phyloP scores from a whole-genome alignment of 2,113 vertebrate species.

The Myotis yumanensis region DNA sequence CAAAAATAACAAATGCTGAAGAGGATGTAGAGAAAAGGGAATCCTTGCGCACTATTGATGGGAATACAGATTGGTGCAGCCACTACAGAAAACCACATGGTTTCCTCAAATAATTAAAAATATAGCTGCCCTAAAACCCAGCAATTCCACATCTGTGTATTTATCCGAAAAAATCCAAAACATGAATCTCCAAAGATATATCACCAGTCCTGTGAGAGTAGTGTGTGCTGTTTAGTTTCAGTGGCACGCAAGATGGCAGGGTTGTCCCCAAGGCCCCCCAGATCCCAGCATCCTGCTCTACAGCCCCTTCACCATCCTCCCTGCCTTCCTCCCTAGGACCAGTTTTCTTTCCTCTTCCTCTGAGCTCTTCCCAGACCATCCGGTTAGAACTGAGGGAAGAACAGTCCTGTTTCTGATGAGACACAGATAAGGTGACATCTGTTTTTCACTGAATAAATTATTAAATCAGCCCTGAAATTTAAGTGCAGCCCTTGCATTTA shows the following conservation, averaged over 20 bases:
- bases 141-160: neutral
- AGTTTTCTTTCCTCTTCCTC: neutral
- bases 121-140: neutral
- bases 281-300: neutral
- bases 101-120: neutral
- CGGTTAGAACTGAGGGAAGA: neutral
- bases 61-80: neutral
- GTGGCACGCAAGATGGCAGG: neutral
- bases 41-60: neutral
- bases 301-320: neutral
- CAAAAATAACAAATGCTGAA: neutral
- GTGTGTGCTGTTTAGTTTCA: neutral
- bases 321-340: neutral
- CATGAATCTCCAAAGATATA: neutral
- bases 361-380: neutral
- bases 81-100: neutral
- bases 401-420: neutral
- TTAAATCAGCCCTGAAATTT: neutral
- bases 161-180: neutral
- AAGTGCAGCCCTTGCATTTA: neutral
- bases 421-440: neutral
- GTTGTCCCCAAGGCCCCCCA: neutral
- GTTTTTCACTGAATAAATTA: constrained; percentile 9
- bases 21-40: neutral
- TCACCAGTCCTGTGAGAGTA: neutral